Base-by-base conservation (phyloP, 37 sponge, comb jelly and placozoan genomes). In the Ephydatia muelleri region DNA sequence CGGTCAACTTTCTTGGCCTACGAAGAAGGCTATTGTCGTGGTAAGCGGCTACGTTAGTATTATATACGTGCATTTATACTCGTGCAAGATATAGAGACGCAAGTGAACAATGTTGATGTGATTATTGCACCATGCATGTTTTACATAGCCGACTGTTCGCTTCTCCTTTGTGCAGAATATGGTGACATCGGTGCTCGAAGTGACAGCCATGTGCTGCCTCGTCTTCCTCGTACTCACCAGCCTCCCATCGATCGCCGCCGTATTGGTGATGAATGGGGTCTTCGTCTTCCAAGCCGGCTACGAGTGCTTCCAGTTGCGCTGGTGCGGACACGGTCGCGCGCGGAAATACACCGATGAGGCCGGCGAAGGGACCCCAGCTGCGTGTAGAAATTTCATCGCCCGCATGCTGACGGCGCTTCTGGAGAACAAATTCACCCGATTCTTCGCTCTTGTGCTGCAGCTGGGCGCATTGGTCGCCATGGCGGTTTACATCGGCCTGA, bases 1-100 rank as follows among this genome's bases (percentile, higher is more conserved):
- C 35, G n/a, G 88, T 68, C 26, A 69, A 74, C 37, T 91, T 76
- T 48, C 96, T 23, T 96, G 96, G 96, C 96, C 96, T 0, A 77
- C 57, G 38, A 30, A 4, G 32, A 80, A 27, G 25, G 87, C 96
- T 5, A 27, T 89, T 21, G 2, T 88, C 13, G 26, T 67, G 75
- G 95, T 91, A 33, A 82, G 91, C n/a, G n/a, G n/a, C n/a, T n/a
- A n/a, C n/a, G n/a, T n/a, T n/a, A n/a, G n/a, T n/a, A n/a, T n/a
- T n/a, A n/a, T n/a, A n/a, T n/a, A n/a, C n/a, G n/a, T n/a, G n/a
- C n/a, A n/a, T n/a, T n/a, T n/a, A n/a, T n/a, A n/a, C n/a, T n/a
- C n/a, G n/a, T n/a, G n/a, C n/a, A n/a, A n/a, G n/a, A n/a, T n/a
- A n/a, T n/a, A n/a, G n/a, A n/a, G n/a, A n/a, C n/a, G n/a, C n/a